Conservation (phyloP, 2,888 invertebrate species). For the Drosophila pseudotalamancana region DNA sequence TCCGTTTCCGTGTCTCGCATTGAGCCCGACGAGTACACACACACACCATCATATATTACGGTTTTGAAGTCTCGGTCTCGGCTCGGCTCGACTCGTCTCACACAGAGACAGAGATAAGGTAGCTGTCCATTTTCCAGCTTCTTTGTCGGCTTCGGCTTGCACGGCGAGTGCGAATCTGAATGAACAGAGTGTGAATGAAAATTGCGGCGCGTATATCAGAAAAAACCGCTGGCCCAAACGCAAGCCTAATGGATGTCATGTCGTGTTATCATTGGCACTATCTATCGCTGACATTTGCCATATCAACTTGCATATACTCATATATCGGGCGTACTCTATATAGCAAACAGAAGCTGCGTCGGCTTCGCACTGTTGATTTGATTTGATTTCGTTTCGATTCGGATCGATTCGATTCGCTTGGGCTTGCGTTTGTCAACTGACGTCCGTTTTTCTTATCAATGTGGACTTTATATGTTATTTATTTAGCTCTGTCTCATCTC, state of each 20-base stretch:
- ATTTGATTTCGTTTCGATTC: conserved; percentile 49
- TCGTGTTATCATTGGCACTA: conserved; percentile 56
- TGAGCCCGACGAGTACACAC: conserved; percentile 41
- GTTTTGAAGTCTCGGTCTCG: neutral
- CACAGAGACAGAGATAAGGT: conserved; percentile 30
- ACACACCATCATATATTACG: neutral
- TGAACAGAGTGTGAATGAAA: conserved; percentile 51
- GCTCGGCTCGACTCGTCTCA: conserved; percentile 1
- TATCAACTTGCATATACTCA: conserved; percentile 33
- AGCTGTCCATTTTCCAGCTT: conserved; percentile 30
- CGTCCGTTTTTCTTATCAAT: conserved; percentile 62
- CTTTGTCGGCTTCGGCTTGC: conserved; percentile 23
- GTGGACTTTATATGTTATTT: conserved; percentile 73
- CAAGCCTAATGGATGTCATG: conserved; percentile 66
- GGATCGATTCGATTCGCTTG: conserved; percentile 13
- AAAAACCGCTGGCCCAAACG: conserved; percentile 38
- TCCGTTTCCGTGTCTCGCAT: conserved; percentile 39
- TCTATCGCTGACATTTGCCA: conserved; percentile 33
- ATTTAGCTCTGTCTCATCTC: conserved; percentile 47
- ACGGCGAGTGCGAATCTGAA: conserved; percentile 8
- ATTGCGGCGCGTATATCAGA: conserved; percentile 68
- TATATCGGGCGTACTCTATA: conserved; percentile 1
- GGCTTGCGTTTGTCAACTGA: conserved; percentile 44
- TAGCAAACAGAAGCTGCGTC: conserved; percentile 5
- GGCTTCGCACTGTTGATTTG: conserved; percentile 55